Conservation (phyloP, 1,140 invertebrate species). For the Argopecten irradians region DNA sequence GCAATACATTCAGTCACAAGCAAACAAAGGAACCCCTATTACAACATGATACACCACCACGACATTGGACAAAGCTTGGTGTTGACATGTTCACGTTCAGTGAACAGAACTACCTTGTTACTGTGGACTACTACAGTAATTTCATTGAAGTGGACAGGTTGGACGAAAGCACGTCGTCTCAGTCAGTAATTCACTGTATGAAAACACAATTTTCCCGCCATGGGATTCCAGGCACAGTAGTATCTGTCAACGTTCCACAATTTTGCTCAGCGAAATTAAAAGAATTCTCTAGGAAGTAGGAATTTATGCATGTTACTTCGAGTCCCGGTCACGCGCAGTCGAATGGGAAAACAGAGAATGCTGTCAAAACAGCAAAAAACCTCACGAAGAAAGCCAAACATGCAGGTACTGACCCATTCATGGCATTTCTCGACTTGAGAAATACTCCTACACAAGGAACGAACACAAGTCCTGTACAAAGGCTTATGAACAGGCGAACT, state of each 20-base stretch:
- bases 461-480: constrained; percentile 13
- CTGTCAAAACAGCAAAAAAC: constrained; percentile 48
- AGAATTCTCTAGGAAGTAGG: constrained; percentile 74
- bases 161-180: not conserved
- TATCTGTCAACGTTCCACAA: constrained; percentile 74
- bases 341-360: constrained; percentile 56
- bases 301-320: constrained; percentile 70
- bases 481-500: constrained; percentile 31
- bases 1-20: not conserved
- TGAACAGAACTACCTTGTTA: constrained; percentile 32
- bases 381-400: constrained; percentile 49
- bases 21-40: not conserved
- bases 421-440: constrained; percentile 38
- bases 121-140: constrained; percentile 45
- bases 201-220: constrained; percentile 49
- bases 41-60: constrained; percentile 75
- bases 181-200: constrained; percentile 30
- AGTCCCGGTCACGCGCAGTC: constrained; percentile 61
- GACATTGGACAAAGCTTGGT: constrained; percentile 54
- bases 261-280: constrained; percentile 73
- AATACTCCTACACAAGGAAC: constrained; percentile 42
- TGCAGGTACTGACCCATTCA: constrained; percentile 4
- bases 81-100: constrained; percentile 56
- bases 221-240: constrained; percentile 51
- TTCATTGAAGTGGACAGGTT: constrained; percentile 42